These are phyloP conservation scores for Brenthis ino DNA, from an alignment of 2,888 invertebrate species.

Conservation along the genomic window DNA sequence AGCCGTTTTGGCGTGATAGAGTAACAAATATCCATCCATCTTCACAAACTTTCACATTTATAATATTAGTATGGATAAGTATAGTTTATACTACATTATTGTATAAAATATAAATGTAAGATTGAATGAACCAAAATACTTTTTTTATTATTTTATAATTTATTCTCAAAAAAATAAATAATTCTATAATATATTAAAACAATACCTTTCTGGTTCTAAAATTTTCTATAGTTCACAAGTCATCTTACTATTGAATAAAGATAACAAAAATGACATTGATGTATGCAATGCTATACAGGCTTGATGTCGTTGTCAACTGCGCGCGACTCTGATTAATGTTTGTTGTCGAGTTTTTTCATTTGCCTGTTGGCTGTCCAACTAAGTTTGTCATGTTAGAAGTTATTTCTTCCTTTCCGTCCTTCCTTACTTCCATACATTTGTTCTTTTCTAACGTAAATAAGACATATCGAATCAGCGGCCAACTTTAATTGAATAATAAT, in stretches of 20 bases:
- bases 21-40: too few relatives aligned
- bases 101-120: too few relatives aligned
- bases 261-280: constrained; percentile 20
- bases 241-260: constrained; percentile 16
- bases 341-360: constrained; percentile 18
- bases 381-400: constrained; percentile 9
- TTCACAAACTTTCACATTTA: too few relatives aligned
- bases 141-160: too few relatives aligned
- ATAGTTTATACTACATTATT: too few relatives aligned
- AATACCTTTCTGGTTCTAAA: background rate
- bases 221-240: constrained; percentile 12
- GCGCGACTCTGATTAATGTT: constrained; percentile 17
- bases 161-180: background rate
- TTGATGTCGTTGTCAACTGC: constrained; percentile 13
- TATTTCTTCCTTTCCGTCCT: background rate
- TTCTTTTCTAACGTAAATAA: too few relatives aligned
- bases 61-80: too few relatives aligned
- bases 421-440: background rate
- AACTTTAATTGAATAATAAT: too few relatives aligned
- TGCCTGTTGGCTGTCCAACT: background rate
- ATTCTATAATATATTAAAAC: background rate
- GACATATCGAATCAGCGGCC: too few relatives aligned
- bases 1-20: too few relatives aligned
- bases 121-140: too few relatives aligned
- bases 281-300: constrained; percentile 9